These are phyloP conservation scores for Dipodomys stephensi DNA, from an alignment of 2,113 vertebrate species.

Conservation along the genomic window DNA sequence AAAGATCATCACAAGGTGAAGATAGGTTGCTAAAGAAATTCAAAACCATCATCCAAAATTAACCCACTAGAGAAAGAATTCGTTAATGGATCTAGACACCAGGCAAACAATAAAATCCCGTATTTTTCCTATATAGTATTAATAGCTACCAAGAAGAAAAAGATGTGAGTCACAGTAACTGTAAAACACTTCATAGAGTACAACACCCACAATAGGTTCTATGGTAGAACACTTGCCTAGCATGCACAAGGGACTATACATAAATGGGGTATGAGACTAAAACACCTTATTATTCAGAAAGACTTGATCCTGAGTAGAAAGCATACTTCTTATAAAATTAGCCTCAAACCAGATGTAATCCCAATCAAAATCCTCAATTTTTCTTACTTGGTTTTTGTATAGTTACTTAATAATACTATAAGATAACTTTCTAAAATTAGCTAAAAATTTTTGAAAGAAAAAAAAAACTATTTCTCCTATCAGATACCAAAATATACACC, in stretches of 20 bases:
- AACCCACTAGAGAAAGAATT: not conserved
- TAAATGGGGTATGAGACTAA: not conserved
- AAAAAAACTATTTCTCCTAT: not conserved
- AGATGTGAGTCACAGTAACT: slow-evolving; percentile 5
- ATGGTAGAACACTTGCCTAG: too few species aligned
- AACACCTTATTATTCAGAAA: slow-evolving; percentile 1
- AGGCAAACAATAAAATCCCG: not conserved
- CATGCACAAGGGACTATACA: too few species aligned
- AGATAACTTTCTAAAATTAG: not conserved
- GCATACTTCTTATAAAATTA: not conserved
- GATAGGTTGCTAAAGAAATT: not conserved
- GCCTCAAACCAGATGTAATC: not conserved
- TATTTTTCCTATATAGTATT: not conserved
- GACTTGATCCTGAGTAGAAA: not conserved
- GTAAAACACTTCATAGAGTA: slow-evolving; percentile 7
- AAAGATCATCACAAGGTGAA: not conserved
- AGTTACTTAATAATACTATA: not conserved
- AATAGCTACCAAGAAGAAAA: slow-evolving; percentile 3
- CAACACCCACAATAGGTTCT: too few species aligned
- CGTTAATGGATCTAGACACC: not conserved
- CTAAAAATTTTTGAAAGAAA: not conserved
- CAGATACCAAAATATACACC: not conserved
- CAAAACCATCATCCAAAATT: not conserved
- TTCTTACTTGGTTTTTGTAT: not conserved
- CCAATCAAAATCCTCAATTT: not conserved